These are phyloP conservation scores for Epirrhoe alternata DNA, from an alignment of 2,888 invertebrate genomes.

Conservation along the genomic window DNA sequence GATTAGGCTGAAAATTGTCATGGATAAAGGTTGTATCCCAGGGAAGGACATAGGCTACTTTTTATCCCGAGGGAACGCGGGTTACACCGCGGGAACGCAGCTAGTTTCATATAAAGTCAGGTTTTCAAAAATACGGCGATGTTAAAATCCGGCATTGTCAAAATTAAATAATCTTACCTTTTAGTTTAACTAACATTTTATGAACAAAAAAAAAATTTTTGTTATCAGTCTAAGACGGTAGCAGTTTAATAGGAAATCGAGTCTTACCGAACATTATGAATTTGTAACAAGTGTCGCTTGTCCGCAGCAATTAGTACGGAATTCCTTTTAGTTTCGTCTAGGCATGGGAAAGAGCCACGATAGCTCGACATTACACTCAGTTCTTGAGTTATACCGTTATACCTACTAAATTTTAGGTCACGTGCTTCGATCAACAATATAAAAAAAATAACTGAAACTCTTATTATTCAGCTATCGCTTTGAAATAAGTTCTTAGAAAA, in stretches of 20 bases:
- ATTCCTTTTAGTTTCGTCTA: background rate
- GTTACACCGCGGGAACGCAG: too few species aligned
- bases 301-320: slow-evolving; percentile 6
- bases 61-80: too few species aligned
- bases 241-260: background rate
- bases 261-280: background rate
- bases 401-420: background rate
- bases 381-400: too few species aligned
- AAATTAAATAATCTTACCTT: background rate
- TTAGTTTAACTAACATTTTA: background rate
- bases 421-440: too few species aligned
- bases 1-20: too few species aligned
- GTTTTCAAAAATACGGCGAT: background rate
- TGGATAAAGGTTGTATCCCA: too few species aligned
- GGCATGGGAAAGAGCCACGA: background rate
- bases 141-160: background rate
- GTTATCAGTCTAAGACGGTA: background rate
- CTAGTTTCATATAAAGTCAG: too few species aligned
- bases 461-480: too few species aligned
- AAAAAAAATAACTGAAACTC: background rate
- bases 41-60: too few species aligned
- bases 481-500: too few species aligned
- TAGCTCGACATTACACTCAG: background rate
- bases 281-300: background rate
- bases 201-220: background rate